These are phyloP conservation scores for Notothenia rossii DNA, from an alignment of 2,113 vertebrate species.

Conservation along the genomic window DNA sequence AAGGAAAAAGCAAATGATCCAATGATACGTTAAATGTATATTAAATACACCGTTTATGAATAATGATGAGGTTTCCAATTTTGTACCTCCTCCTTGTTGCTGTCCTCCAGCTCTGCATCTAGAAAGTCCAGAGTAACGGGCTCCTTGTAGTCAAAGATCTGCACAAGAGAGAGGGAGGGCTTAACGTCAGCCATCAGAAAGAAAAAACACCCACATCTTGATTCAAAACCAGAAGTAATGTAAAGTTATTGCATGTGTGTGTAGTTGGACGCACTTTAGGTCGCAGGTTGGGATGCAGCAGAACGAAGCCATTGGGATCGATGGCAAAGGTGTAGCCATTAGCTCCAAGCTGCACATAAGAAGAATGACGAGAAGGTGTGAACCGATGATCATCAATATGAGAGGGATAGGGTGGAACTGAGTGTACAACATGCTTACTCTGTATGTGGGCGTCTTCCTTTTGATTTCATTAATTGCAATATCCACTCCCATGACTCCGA, in stretches of 20 bases:
- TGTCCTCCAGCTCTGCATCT: constrained; percentile 96
- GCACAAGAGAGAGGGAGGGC: constrained; percentile 42
- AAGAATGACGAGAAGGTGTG: not conserved
- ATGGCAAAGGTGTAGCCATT: constrained; percentile 98
- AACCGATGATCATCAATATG: not conserved
- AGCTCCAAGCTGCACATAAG: constrained; percentile 90
- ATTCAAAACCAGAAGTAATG: not conserved
- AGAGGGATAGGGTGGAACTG: not conserved
- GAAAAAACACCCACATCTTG: constrained; percentile 28
- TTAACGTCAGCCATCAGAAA: constrained; percentile 27
- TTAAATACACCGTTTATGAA: not conserved
- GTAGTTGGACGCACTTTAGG: constrained; percentile 87
- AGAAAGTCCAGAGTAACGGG: constrained; percentile 96
- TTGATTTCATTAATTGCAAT: constrained; percentile 97
- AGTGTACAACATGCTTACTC: constrained; percentile 80
- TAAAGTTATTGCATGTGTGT: not conserved
- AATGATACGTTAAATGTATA: not conserved
- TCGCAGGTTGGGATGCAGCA: constrained; percentile 96
- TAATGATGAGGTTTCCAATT: not conserved
- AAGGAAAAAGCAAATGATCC: not conserved
- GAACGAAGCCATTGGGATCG: constrained; percentile 97
- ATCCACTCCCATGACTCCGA: constrained; percentile 98
- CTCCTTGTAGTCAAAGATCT: constrained; percentile 97
- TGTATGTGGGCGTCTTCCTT: constrained; percentile 95
- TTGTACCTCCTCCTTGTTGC: constrained; percentile 94